phyloP scores from a whole-genome alignment of 2,888 invertebrate genomes.

The Acronicta psi region DNA sequence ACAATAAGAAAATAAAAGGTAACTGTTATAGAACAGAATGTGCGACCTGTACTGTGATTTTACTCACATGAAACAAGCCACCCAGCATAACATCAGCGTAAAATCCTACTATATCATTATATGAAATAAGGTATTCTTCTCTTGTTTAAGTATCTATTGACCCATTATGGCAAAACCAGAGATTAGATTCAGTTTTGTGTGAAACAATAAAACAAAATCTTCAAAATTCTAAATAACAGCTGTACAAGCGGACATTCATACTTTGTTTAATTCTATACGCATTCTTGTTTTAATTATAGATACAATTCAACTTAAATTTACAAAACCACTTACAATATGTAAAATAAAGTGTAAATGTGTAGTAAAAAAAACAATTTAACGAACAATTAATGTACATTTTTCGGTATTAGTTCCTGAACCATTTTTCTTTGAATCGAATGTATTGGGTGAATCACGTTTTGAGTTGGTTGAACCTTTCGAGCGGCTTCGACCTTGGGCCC shows the following conservation, averaged over 20 bases:
- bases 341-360: neutral
- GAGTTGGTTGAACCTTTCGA: conserved; percentile 46
- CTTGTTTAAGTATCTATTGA: neutral
- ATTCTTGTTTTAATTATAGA: conserved; percentile 3
- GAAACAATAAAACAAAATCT: conserved; percentile 6
- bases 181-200: conserved; percentile 3
- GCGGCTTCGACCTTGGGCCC: conserved; percentile 60
- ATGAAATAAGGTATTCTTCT: neutral
- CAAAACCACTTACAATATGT: neutral
- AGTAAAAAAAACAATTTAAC: conserved; percentile 1
- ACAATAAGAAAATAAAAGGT: no score
- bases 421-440: conserved; percentile 23
- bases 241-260: neutral
- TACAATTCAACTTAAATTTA: conserved; percentile 1
- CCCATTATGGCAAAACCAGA: neutral
- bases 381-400: neutral
- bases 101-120: neutral
- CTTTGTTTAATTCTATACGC: neutral
- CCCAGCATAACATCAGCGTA: neutral
- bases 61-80: neutral
- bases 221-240: neutral
- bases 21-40: no score
- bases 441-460: conserved; percentile 44
- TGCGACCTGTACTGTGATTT: neutral
- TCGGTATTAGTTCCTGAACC: conserved; percentile 30